These are phyloP conservation scores for Drosophila paranaensis DNA, from an alignment of 2,888 invertebrate species.

Conservation along the genomic window DNA sequence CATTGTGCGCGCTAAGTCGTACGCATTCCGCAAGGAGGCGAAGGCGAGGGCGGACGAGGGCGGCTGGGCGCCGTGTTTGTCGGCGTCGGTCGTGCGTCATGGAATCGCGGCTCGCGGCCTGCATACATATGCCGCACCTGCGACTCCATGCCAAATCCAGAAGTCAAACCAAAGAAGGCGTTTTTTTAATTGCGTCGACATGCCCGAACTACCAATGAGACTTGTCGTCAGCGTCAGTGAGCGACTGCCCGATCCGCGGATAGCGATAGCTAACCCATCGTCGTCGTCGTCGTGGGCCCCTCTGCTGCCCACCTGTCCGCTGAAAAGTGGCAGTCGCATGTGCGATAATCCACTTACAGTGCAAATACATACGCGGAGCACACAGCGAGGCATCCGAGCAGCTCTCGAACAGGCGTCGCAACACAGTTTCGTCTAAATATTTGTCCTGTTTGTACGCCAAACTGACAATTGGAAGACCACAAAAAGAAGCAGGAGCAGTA, in stretches of 20 bases:
- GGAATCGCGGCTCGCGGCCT: slow-evolving; percentile 52
- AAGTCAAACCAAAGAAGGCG: slow-evolving; percentile 80
- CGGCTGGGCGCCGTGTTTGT: slow-evolving; percentile 42
- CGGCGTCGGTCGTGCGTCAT: slow-evolving; percentile 67
- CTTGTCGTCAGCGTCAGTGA: slow-evolving; percentile 55
- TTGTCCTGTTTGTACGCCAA: slow-evolving; percentile 38
- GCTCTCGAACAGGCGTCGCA: slow-evolving; percentile 26
- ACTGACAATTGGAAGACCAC: slow-evolving; percentile 16
- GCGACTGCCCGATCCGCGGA: slow-evolving; percentile 62
- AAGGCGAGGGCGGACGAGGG: background rate
- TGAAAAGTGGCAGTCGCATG: slow-evolving; percentile 53
- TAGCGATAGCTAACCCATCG: slow-evolving; percentile 45
- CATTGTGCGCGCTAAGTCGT: slow-evolving; percentile 54
- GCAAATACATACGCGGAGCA: slow-evolving; percentile 16
- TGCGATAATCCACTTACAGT: slow-evolving; percentile 58
- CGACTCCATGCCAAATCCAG: slow-evolving; percentile 76
- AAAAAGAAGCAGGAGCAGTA: background rate
- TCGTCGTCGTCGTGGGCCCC: background rate
- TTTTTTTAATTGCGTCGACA: slow-evolving; percentile 83
- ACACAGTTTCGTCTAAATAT: slow-evolving; percentile 47
- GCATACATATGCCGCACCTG: slow-evolving; percentile 80
- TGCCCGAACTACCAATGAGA: slow-evolving; percentile 80
- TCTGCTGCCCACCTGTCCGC: slow-evolving; percentile 2
- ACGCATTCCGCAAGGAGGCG: slow-evolving; percentile 39
- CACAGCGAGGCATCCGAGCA: slow-evolving; percentile 12